These are phyloP conservation scores for Oreochromis aureus DNA, from an alignment of 2,113 vertebrate genomes.

Conservation along the genomic window DNA sequence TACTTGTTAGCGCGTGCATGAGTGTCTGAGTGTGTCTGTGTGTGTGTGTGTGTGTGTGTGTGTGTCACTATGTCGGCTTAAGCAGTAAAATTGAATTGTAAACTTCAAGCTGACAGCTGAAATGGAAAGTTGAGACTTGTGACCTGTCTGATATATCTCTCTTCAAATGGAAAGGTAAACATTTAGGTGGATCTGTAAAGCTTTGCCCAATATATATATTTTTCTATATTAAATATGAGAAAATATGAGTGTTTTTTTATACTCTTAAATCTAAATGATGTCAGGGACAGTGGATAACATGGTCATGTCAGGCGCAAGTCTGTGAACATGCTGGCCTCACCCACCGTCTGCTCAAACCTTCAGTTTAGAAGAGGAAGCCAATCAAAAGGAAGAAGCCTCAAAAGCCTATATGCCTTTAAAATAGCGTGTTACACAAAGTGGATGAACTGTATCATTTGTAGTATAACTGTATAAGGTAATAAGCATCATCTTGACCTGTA, in stretches of 20 bases:
- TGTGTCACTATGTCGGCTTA: neutral
- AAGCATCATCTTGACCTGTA: neutral
- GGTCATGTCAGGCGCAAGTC: neutral
- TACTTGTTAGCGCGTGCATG: constrained; percentile 31
- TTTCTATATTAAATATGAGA: neutral
- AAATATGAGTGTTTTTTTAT: neutral
- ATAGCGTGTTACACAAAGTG: neutral
- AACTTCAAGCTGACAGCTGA: neutral
- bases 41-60: neutral
- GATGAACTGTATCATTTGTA: neutral
- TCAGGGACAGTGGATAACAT: neutral
- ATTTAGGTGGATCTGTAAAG: neutral
- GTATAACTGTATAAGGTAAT: neutral
- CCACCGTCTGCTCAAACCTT: neutral
- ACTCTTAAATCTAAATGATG: neutral
- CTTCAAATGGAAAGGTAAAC: neutral
- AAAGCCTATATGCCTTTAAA: neutral
- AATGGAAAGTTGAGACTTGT: constrained; percentile 32
- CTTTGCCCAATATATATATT: neutral
- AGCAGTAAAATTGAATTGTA: constrained; percentile 24
- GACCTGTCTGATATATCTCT: neutral
- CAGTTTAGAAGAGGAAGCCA: neutral
- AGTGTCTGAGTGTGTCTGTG: neutral
- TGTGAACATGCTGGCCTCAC: neutral
- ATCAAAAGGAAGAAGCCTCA: neutral